Evolutionary conservation across 2,888 invertebrate genomes (phyloP).

Genomic region (Mermis nigrescens): DNA sequence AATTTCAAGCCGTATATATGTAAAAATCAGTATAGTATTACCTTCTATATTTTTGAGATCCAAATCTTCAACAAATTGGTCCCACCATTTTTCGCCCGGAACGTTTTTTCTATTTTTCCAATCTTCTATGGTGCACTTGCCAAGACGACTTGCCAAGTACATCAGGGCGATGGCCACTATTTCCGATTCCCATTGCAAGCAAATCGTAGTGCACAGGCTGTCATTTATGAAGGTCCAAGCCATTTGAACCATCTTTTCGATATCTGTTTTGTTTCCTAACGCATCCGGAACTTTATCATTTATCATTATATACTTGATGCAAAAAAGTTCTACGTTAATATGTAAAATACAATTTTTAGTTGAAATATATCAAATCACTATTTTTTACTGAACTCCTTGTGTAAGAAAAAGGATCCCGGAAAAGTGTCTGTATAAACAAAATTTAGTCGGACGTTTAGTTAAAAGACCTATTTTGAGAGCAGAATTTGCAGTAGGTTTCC

Average conservation of each 20-base stretch:
- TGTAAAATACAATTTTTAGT: too few relatives aligned
- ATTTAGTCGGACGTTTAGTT: too few relatives aligned
- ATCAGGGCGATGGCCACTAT: slow-evolving; percentile 81
- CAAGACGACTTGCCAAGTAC: slow-evolving; percentile 83
- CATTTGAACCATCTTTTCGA: slow-evolving; percentile 94
- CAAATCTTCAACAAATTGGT: slow-evolving; percentile 85
- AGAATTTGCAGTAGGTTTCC: too few relatives aligned
- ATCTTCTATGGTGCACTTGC: slow-evolving; percentile 62
- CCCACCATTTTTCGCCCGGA: slow-evolving; percentile 62
- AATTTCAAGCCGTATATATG: too few relatives aligned
- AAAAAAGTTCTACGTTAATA: too few relatives aligned
- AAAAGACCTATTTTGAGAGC: too few relatives aligned
- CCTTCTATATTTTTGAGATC: slow-evolving; percentile 76
- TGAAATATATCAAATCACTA: too few relatives aligned
- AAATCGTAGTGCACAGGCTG: slow-evolving; percentile 81
- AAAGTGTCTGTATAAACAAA: too few relatives aligned
- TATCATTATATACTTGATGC: too few relatives aligned
- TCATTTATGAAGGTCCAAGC: slow-evolving; percentile 99
- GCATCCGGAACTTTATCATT: too few relatives aligned
- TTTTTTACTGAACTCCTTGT: too few relatives aligned
- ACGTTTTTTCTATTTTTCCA: slow-evolving; percentile 47
- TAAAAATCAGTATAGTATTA: slow-evolving; percentile 21
- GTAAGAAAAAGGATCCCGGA: too few relatives aligned
- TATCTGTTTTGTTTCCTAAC: slow-evolving; percentile 62
- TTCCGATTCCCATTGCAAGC: slow-evolving; percentile 96